A percentile compares a stretch with the other conserved stretches of the same genome.
Evolutionary conservation across 2,888 invertebrate species (phyloP).

Genomic region (Bembecia ichneumoniformis): DNA sequence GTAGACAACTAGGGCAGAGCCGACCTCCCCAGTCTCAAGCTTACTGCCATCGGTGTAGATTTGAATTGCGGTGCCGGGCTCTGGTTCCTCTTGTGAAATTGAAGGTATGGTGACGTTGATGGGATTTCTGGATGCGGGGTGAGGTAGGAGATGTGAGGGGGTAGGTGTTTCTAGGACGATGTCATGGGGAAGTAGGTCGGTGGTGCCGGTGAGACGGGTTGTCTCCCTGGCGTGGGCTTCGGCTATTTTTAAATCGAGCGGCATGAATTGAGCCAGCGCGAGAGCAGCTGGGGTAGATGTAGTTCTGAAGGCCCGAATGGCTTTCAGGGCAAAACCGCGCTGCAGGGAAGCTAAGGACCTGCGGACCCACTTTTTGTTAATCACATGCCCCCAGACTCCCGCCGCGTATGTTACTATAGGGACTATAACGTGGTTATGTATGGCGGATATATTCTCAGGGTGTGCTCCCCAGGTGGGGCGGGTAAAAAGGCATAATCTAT

Average conservation of each 20-base stretch:
- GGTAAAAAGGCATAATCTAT: neutral
- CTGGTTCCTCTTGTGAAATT: accelerated
- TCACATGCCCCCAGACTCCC: neutral
- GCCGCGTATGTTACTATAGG: neutral
- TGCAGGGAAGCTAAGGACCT: conserved; percentile 4
- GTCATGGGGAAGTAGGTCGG: conserved; percentile 3
- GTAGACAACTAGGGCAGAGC: too few relatives aligned
- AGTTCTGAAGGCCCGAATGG: too few relatives aligned
- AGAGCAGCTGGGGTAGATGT: conserved; percentile 9
- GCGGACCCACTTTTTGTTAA: neutral
- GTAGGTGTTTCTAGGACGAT: neutral
- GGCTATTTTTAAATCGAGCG: conserved; percentile 6
- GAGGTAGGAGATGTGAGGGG: neutral
- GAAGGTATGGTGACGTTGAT: neutral
- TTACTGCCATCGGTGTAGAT: neutral
- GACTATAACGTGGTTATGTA: neutral
- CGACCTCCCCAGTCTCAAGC: neutral
- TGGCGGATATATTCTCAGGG: neutral
- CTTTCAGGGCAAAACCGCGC: conserved; percentile 9
- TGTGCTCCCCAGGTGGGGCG: neutral
- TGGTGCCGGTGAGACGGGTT: neutral
- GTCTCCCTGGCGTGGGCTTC: too few relatives aligned
- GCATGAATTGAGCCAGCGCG: conserved; percentile 8
- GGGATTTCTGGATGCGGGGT: conserved; percentile 1
- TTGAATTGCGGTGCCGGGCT: neutral